Evolutionary conservation across 1,140 invertebrate genomes (phyloP).

Genomic region (Homalodisca vitripennis): DNA sequence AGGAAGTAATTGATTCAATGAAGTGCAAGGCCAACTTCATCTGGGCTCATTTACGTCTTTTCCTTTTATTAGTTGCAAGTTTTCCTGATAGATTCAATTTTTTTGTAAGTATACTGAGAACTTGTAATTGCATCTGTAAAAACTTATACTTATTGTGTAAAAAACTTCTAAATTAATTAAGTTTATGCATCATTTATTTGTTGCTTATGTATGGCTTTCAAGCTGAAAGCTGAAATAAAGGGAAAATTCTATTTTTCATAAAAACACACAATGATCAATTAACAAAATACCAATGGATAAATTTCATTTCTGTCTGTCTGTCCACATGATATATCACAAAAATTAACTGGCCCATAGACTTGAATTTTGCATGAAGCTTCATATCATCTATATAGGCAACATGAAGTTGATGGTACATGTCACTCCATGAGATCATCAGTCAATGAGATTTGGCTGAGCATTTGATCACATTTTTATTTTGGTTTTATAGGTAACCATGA

Average conservation of each 20-base stretch:
- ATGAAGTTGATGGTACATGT: slow-evolving; percentile 62
- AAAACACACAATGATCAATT: slow-evolving; percentile 15
- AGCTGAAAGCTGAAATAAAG: neutral
- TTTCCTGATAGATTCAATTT: neutral
- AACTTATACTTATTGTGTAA: neutral
- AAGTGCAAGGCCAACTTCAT: slow-evolving; percentile 11
- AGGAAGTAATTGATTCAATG: neutral
- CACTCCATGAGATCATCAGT: too few relatives aligned
- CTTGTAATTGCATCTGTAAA: neutral
- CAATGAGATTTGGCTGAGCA: too few relatives aligned
- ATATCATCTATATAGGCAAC: too few relatives aligned
- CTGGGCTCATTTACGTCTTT: neutral
- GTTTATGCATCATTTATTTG: neutral
- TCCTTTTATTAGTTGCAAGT: neutral
- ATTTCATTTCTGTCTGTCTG: neutral
- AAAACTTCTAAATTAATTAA: neutral
- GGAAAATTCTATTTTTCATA: neutral
- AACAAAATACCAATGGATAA: slow-evolving; percentile 9
- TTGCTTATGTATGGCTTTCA: neutral
- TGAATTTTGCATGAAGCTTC: too few relatives aligned
- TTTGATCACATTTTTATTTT: too few relatives aligned
- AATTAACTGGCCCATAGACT: too few relatives aligned
- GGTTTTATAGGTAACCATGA: too few relatives aligned
- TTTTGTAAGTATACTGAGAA: neutral
- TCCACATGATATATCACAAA: slow-evolving; percentile 7